Conservation (phyloP, 2,888 invertebrate genomes). For the Allygus modestus region DNA sequence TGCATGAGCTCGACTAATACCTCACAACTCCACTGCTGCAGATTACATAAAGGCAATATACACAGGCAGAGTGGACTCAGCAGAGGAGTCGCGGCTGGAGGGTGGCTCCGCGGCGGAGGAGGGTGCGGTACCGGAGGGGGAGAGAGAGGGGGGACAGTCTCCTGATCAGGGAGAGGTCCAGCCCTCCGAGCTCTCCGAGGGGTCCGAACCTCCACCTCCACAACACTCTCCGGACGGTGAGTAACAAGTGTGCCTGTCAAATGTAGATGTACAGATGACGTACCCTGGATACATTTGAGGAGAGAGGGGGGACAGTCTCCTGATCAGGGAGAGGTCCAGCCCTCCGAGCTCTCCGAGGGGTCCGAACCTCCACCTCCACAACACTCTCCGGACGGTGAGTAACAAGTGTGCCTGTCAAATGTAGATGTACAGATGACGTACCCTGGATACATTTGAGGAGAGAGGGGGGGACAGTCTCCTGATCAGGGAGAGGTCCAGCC, state of each 20-base stretch:
- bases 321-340: constrained; percentile 63
- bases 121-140: constrained; percentile 62
- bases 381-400: constrained; percentile 1
- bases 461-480: constrained; percentile 67
- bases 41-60: constrained; percentile 16
- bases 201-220: constrained; percentile 59
- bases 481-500: constrained; percentile 62
- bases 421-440: too few species aligned
- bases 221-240: constrained; percentile 3
- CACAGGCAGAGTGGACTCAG: not conserved
- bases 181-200: constrained; percentile 54
- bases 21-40: not conserved
- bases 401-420: not conserved
- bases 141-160: constrained; percentile 66
- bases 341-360: constrained; percentile 55
- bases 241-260: not conserved
- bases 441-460: too few species aligned
- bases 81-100: constrained; percentile 68
- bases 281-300: too few species aligned
- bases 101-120: constrained; percentile 8
- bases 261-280: too few species aligned
- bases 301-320: constrained; percentile 67
- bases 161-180: constrained; percentile 65
- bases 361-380: constrained; percentile 57
- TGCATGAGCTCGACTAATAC: not conserved